Conservation (phyloP, 2,888 invertebrate species). For the Horisme vitalbata region DNA sequence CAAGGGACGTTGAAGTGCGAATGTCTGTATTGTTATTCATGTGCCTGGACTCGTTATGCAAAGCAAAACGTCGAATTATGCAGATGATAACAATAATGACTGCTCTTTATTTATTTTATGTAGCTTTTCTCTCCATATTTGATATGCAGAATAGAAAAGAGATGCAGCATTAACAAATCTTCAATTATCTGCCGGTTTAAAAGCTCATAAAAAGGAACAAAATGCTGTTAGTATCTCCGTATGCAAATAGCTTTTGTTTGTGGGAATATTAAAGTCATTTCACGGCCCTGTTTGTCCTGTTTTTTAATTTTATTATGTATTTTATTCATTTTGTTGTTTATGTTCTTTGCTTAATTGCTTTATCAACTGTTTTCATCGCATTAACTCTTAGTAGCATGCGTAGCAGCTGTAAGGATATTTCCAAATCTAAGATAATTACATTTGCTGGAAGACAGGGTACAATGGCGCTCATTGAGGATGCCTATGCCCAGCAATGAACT, state of each 20-base stretch:
- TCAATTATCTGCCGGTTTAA: conserved; percentile 22
- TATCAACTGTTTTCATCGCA: conserved; percentile 2
- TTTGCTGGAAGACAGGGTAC: no score
- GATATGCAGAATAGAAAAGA: conserved; percentile 26
- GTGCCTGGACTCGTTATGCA: conserved; percentile 59
- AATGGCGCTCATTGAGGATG: no score
- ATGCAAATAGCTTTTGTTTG: conserved; percentile 30
- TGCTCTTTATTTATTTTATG: conserved; percentile 52
- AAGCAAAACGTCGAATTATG: conserved; percentile 66
- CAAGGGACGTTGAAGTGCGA: conserved; percentile 46
- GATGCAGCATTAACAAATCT: conserved; percentile 27
- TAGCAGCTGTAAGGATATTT: background rate
- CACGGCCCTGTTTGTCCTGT: conserved; percentile 20
- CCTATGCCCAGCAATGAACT: no score
- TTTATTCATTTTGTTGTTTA: conserved; percentile 14
- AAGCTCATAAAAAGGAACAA: conserved; percentile 27
- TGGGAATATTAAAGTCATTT: conserved; percentile 25
- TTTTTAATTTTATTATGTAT: conserved; percentile 8
- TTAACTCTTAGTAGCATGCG: conserved; percentile 1
- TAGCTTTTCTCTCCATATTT: conserved; percentile 43
- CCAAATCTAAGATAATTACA: no score
- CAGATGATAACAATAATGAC: conserved; percentile 62
- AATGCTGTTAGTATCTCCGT: conserved; percentile 28
- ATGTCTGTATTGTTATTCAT: conserved; percentile 59
- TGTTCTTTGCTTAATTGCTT: conserved; percentile 14